These are phyloP conservation scores for Aphelenchoides besseyi DNA, from an alignment of 1,140 invertebrate genomes.

Conservation along the genomic window DNA sequence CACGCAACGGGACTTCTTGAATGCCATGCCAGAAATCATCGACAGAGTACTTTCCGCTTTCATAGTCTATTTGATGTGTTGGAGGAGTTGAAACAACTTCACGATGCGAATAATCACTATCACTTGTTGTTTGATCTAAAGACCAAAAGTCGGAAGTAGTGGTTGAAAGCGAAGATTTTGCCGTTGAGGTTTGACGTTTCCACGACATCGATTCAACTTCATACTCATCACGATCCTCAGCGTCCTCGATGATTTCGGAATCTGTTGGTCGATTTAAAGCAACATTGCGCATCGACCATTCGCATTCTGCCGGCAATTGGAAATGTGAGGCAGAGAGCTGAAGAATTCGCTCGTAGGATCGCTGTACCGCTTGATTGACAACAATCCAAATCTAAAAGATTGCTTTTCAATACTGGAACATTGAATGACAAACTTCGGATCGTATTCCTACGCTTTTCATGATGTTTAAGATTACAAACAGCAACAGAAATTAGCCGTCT, in stretches of 20 bases:
- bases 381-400: conserved; percentile 14
- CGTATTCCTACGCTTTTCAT: neutral
- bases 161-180: neutral
- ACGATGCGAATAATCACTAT: too few relatives aligned
- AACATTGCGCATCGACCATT: conserved; percentile 18
- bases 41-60: neutral
- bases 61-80: too few relatives aligned
- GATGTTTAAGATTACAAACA: too few relatives aligned
- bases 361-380: conserved; percentile 6
- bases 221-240: neutral
- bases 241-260: neutral
- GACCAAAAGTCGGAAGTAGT: neutral
- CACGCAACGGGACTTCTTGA: neutral
- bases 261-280: neutral
- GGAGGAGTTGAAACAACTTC: too few relatives aligned
- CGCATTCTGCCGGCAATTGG: conserved; percentile 8
- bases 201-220: neutral
- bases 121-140: neutral
- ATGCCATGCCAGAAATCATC: neutral
- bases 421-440: neutral
- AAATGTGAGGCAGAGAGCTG: neutral
- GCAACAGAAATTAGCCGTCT: neutral
- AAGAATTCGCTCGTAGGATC: conserved; percentile 11
- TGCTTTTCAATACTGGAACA: neutral
- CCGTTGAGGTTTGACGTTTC: neutral